Evolutionary conservation across 2,888 invertebrate genomes (phyloP).

Genomic region (Thecocarcelia acutangulata): DNA sequence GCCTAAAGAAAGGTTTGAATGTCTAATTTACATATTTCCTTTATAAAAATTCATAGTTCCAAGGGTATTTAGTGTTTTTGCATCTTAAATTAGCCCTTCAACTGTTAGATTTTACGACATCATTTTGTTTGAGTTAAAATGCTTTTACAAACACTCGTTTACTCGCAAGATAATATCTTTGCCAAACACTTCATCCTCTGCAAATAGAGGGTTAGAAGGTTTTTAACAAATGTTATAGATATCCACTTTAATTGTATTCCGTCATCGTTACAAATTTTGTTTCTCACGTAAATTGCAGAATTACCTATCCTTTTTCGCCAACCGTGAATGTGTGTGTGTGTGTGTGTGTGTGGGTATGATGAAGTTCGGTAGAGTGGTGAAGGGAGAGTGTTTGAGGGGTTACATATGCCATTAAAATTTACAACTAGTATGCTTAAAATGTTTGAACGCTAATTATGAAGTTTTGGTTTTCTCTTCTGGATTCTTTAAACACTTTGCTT

Average conservation of each 20-base stretch:
- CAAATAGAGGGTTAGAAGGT: constrained; percentile 34
- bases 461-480: no score
- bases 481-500: not conserved
- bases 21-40: constrained; percentile 13
- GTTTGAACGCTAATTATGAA: not conserved
- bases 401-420: constrained; percentile 30
- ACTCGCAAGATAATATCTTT: not conserved
- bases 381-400: constrained; percentile 3
- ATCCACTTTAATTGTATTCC: constrained; percentile 28
- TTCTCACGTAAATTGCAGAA: constrained; percentile 22
- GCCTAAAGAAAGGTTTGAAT: constrained; percentile 6
- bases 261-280: constrained; percentile 10
- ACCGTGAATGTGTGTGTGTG: not conserved
- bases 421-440: not conserved
- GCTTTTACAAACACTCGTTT: no score
- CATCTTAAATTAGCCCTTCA: constrained; percentile 20
- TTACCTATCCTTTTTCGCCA: constrained; percentile 23
- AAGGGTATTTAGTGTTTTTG: no score
- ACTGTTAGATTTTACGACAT: constrained; percentile 23
- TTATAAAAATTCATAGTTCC: not conserved
- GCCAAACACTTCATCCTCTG: not conserved
- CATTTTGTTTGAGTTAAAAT: not conserved
- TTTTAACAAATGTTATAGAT: constrained; percentile 21
- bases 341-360: no score
- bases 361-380: no score